Conservation (phyloP, 1,140 invertebrate genomes). For the Macrocentrus cingulum region DNA sequence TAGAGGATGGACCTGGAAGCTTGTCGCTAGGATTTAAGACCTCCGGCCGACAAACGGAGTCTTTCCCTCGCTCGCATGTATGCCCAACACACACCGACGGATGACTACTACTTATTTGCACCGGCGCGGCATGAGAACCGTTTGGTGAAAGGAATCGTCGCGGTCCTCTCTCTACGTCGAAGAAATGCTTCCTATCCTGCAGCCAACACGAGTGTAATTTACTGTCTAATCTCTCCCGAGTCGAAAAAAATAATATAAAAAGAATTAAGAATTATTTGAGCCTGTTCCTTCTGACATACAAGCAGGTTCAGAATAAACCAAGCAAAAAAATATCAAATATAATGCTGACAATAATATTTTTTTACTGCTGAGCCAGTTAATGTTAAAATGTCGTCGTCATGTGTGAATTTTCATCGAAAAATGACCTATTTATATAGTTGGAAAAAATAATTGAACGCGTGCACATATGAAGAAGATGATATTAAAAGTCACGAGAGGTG, state of each 20-base stretch:
- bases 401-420: too few species aligned
- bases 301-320: too few species aligned
- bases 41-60: conserved; percentile 17
- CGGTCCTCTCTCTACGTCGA: conserved; percentile 5
- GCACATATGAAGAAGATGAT: not conserved
- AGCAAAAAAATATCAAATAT: too few species aligned
- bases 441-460: not conserved
- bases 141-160: conserved; percentile 15
- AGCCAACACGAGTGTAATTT: not conserved
- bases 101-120: not conserved
- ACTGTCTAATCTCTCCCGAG: too few species aligned
- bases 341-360: too few species aligned
- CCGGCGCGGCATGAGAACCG: conserved; percentile 7
- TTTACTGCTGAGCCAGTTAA: too few species aligned
- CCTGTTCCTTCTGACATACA: too few species aligned
- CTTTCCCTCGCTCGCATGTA: conserved; percentile 1
- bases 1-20: conserved; percentile 19
- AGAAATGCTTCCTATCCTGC: conserved; percentile 12
- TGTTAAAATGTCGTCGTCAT: too few species aligned
- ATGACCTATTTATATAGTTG: not conserved
- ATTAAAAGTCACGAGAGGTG: conserved; percentile 2
- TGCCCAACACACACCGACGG: not conserved
- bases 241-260: too few species aligned
- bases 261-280: too few species aligned
- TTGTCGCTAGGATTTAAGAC: conserved; percentile 17